Conservation (phyloP, 2,888 invertebrate genomes). For the Synergus umbraculus region DNA sequence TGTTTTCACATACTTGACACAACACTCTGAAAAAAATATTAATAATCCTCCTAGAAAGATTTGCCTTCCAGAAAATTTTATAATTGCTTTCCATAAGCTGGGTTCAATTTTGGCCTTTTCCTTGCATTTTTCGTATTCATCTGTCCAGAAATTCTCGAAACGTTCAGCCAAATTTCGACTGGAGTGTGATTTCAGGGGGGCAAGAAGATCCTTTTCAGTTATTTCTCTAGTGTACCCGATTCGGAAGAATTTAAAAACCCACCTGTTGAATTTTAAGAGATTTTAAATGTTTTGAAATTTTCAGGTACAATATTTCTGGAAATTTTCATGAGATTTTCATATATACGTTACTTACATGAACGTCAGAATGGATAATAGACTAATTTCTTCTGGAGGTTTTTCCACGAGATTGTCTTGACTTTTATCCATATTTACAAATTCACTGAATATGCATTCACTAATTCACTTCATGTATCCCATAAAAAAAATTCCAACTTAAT, state of each 20-base stretch:
- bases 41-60: constrained; percentile 81
- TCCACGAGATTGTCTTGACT: no score
- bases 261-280: constrained; percentile 77
- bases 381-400: no score
- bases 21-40: constrained; percentile 81
- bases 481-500: no score
- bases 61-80: constrained; percentile 80
- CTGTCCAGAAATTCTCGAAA: constrained; percentile 79
- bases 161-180: constrained; percentile 80
- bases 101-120: constrained; percentile 76
- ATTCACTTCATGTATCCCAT: no score
- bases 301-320: no score
- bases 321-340: no score
- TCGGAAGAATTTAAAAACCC: constrained; percentile 86
- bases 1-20: constrained; percentile 78
- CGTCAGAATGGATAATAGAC: no score
- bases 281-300: no score
- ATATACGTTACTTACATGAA: no score
- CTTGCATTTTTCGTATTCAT: constrained; percentile 62
- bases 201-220: constrained; percentile 85
- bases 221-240: constrained; percentile 85
- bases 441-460: no score
- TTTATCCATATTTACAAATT: no score
- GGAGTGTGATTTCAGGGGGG: constrained; percentile 83
- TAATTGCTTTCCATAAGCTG: constrained; percentile 79